These are phyloP conservation scores for Galbula dea DNA, from an alignment of 2,113 vertebrate genomes.

Conservation along the genomic window DNA sequence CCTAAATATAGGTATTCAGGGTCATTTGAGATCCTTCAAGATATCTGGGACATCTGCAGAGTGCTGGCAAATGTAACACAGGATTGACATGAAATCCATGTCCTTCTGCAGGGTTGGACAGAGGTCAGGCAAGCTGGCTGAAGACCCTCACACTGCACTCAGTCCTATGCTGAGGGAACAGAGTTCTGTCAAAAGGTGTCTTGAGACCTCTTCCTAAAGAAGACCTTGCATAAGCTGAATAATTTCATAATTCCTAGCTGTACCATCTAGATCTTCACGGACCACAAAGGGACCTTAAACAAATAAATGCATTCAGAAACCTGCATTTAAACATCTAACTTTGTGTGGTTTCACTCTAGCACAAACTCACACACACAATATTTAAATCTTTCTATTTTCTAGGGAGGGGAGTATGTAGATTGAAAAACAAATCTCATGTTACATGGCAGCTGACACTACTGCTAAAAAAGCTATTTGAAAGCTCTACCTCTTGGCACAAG, in stretches of 20 bases:
- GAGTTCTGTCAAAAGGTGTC: neutral
- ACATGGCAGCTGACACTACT: neutral
- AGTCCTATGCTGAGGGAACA: neutral
- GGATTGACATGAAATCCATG: neutral
- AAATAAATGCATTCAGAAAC: neutral
- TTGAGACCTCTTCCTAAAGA: neutral
- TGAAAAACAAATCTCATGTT: neutral
- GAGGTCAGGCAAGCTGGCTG: neutral
- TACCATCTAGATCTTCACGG: neutral
- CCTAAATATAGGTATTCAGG: neutral
- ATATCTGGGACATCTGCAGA: conserved; percentile 8
- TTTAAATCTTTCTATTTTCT: neutral
- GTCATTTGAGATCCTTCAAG: neutral
- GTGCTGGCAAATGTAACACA: neutral
- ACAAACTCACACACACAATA: neutral
- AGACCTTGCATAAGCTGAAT: neutral
- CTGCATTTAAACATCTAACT: neutral
- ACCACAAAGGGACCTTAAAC: neutral
- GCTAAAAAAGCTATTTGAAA: neutral
- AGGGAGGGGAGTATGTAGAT: neutral
- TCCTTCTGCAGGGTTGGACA: neutral
- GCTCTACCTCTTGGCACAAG: neutral
- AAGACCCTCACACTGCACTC: neutral
- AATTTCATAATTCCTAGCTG: neutral
- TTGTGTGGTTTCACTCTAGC: neutral